phyloP scores from a whole-genome alignment of 2,888 invertebrate species.

The Cinara cedri region DNA sequence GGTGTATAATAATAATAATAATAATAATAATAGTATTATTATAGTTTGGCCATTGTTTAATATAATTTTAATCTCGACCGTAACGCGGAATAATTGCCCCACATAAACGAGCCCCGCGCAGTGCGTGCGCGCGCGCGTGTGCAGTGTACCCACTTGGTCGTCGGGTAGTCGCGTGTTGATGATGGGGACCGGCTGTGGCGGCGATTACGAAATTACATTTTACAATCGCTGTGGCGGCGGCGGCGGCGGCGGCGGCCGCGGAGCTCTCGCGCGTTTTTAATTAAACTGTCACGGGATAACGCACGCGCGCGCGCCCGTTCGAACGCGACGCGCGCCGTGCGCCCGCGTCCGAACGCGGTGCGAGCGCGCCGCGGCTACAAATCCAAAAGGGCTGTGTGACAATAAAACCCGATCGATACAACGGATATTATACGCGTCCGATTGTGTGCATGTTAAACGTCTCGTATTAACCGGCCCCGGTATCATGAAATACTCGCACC shows the following conservation, averaged over 20 bases:
- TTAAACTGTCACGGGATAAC: constrained; percentile 54
- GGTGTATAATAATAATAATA: too few species aligned
- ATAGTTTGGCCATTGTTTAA: constrained; percentile 35
- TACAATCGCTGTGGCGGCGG: constrained; percentile 27
- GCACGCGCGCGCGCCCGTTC: neutral
- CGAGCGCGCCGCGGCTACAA: neutral
- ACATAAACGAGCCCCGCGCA: neutral
- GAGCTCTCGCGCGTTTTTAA: constrained; percentile 42
- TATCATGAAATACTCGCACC: neutral
- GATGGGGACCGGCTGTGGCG: constrained; percentile 42
- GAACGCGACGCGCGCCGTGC: neutral
- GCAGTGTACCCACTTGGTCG: neutral
- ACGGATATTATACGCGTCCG: neutral
- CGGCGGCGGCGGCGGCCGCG: too few species aligned
- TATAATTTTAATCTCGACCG: constrained; percentile 37
- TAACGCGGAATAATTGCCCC: constrained; percentile 45
- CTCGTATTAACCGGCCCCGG: neutral
- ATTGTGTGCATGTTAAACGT: neutral
- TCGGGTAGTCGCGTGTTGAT: constrained; percentile 44
- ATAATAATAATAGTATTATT: too few species aligned
- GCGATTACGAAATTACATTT: constrained; percentile 51
- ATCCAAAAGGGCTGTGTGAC: constrained; percentile 42
- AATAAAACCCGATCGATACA: constrained; percentile 25
- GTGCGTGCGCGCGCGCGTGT: neutral
- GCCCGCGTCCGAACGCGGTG: too few species aligned